These are phyloP conservation scores for Gallinago paraguaiae DNA, from an alignment of 2,113 vertebrate species.

Conservation along the genomic window DNA sequence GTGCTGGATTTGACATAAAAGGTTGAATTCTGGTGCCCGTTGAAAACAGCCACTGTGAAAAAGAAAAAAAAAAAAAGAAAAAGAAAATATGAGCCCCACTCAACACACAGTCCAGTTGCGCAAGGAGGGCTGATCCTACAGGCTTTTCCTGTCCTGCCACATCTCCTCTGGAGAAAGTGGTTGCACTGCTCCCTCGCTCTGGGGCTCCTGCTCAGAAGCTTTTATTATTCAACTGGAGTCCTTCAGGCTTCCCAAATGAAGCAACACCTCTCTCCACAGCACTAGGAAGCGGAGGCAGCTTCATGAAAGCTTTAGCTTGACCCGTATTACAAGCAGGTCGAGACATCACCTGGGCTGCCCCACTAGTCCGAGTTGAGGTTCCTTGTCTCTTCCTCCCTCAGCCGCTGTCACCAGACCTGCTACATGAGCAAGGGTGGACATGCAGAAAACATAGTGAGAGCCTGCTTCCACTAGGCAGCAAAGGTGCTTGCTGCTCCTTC, in stretches of 20 bases:
- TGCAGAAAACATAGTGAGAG: fast-evolving
- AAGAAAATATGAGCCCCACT: not conserved
- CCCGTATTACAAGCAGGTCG: not conserved
- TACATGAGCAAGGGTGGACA: not conserved
- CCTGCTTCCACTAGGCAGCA: not conserved
- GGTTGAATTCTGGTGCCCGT: slow-evolving; percentile 91
- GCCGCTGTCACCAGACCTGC: fast-evolving
- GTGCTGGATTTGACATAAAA: slow-evolving; percentile 94
- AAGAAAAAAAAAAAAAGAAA: not conserved
- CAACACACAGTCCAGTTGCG: not conserved
- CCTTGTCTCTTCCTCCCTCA: not conserved
- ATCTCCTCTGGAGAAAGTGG: slow-evolving; percentile 11
- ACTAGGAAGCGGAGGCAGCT: not conserved
- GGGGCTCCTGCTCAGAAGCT: not conserved
- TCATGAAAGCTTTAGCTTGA: not conserved
- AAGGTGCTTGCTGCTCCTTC: not conserved
- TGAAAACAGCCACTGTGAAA: slow-evolving; percentile 85
- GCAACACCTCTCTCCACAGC: not conserved
- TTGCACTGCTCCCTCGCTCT: not conserved
- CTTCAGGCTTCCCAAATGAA: not conserved
- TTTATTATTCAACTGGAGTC: not conserved
- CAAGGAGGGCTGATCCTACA: slow-evolving; percentile 33
- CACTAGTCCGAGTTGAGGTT: not conserved
- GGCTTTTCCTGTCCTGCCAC: slow-evolving; percentile 38
- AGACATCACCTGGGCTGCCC: not conserved